A percentile compares a stretch with the other conserved stretches of the same genome.
Conservation (phyloP, 2,888 invertebrate genomes). For the Cheilosia vernalis region DNA sequence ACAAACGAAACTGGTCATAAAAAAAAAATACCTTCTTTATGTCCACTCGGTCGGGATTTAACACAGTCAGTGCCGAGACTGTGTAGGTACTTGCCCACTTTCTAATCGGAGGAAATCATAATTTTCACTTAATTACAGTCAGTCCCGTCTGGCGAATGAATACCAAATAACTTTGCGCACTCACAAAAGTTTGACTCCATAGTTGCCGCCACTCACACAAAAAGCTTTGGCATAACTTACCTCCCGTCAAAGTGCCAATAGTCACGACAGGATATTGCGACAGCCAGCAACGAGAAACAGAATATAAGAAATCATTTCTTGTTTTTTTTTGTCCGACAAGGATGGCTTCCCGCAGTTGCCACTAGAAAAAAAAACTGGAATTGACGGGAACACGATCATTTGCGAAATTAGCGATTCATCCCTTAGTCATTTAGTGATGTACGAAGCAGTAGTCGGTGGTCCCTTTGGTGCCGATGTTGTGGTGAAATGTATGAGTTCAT, state of each 20-base stretch:
- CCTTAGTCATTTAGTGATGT: constrained; percentile 20
- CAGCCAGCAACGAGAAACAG: constrained; percentile 28
- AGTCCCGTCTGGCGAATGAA: constrained; percentile 59
- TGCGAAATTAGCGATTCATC: constrained; percentile 68
- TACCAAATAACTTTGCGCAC: constrained; percentile 54
- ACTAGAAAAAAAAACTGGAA: not conserved
- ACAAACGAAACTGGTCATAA: constrained; percentile 39
- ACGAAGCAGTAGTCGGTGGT: not conserved
- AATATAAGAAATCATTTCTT: constrained; percentile 49
- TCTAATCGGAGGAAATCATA: constrained; percentile 64
- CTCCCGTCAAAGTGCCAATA: constrained; percentile 60
- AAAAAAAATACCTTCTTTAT: constrained; percentile 35
- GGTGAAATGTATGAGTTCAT: constrained; percentile 4
- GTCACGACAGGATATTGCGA: constrained; percentile 72
- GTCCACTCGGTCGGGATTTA: constrained; percentile 35
- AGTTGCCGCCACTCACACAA: not conserved
- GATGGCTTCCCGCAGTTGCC: not conserved
- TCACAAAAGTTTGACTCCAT: constrained; percentile 44
- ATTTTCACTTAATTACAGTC: constrained; percentile 71
- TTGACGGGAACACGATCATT: constrained; percentile 32
- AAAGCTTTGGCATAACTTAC: constrained; percentile 17
- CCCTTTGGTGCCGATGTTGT: constrained; percentile 29
- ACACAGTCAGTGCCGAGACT: constrained; percentile 9
- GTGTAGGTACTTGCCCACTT: constrained; percentile 8
- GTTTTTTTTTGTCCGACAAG: constrained; percentile 3